Base-by-base conservation (phyloP, 2,113 vertebrate genomes). In the Callorhinus ursinus region DNA sequence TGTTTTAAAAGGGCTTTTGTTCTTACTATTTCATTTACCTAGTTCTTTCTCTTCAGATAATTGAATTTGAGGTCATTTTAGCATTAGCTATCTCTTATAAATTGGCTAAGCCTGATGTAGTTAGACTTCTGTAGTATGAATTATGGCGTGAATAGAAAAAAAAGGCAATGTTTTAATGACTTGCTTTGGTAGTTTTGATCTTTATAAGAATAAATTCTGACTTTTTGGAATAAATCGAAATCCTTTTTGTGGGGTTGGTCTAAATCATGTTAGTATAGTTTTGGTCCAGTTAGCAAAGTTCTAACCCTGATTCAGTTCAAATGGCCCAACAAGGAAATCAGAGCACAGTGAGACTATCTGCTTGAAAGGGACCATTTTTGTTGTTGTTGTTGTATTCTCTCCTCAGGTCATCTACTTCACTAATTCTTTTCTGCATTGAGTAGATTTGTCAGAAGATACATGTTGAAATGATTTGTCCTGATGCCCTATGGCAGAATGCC, bases 121-220 rank as follows among this genome's bases (percentile, higher is more conserved):
- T 89, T 90, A 81, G 84, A 36, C 55, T 72, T 76, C 71, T 33
- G 33, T 72, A 36, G 36, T 14, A 31, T 61, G 69, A 80, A 55
- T 90, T n/a, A 92, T 80, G 90, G 36, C 53, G 3, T 12, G 46
- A 94, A 28, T 36, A 87, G 36, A 87, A 19, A 57, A 51, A 51
- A 67, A 82, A 65, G 55, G 39, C 57, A 55, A 67, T 55, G 76
- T 74, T 90, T 91, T 33, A 82, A 46, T 24, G 61, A 63, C 49
- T 95, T 77, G 53, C 90, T 96, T 87, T 93, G 94, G 24, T 94
- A 76, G 80, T 65, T 87, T 95, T 95, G 76, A 80, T 83, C 51
- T 96, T 92, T 71, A 74, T 87, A 87, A 65, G 57, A 95, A 79
- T 83, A 92, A 46, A 33, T 86, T 71, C n/a, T 91, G 81, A 63